These are phyloP conservation scores for Lamellibrachia luymesi DNA, from an alignment of 1,140 invertebrate species.

Conservation along the genomic window DNA sequence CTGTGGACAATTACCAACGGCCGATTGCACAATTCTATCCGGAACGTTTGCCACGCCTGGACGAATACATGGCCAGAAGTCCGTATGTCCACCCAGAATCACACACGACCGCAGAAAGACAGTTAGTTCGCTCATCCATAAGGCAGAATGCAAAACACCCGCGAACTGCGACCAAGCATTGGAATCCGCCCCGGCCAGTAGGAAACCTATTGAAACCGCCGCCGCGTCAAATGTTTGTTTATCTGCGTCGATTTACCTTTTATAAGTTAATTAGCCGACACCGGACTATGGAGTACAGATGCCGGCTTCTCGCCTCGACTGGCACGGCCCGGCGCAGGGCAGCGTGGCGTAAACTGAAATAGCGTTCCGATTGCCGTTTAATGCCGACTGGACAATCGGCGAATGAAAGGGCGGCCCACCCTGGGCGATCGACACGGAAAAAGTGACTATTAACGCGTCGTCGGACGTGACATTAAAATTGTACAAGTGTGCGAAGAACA, in stretches of 20 bases:
- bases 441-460: neutral
- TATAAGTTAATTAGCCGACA: neutral
- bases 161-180: neutral
- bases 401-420: neutral
- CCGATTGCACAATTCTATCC: constrained; percentile 4
- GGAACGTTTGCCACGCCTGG: neutral
- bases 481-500: neutral
- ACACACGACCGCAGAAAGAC: neutral
- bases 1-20: neutral
- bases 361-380: neutral
- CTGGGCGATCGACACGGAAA: neutral
- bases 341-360: neutral
- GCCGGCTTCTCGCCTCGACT: neutral
- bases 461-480: neutral
- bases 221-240: neutral
- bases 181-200: neutral
- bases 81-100: neutral
- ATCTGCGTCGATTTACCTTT: neutral
- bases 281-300: neutral
- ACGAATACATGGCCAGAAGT: neutral
- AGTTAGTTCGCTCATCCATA: neutral
- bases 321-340: neutral
- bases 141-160: neutral
- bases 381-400: neutral
- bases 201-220: neutral